Percentiles rank a stretch among this genome's conserved stretches.
Conservation (phyloP, 2,113 vertebrate species). For the Alosa alosa region DNA sequence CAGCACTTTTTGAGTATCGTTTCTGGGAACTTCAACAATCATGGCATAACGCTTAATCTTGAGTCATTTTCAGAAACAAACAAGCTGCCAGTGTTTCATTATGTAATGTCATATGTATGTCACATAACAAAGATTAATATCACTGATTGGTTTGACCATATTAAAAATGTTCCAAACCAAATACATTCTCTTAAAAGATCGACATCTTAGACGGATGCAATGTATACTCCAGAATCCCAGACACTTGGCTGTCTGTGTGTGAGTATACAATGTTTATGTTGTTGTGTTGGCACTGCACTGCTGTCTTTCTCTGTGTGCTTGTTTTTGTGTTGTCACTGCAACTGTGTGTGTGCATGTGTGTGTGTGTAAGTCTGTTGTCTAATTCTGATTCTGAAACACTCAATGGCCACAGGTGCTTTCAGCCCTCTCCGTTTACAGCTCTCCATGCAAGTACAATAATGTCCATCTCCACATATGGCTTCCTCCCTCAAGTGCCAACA, state of each 20-base stretch:
- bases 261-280: background rate
- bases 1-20: background rate
- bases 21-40: conserved; percentile 1
- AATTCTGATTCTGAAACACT: background rate
- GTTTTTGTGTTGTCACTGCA: too few relatives aligned
- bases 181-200: background rate
- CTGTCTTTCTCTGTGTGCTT: too few relatives aligned
- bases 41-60: background rate
- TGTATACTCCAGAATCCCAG: background rate
- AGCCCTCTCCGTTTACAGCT: background rate
- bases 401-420: background rate
- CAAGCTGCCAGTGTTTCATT: conserved; percentile 28
- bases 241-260: too few relatives aligned
- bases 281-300: too few relatives aligned
- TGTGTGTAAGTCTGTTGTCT: background rate
- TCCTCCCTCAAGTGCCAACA: background rate
- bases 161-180: background rate
- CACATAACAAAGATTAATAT: background rate
- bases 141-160: conserved; percentile 4
- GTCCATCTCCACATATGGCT: background rate
- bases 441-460: background rate
- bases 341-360: too few relatives aligned
- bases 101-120: conserved; percentile 43
- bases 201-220: background rate
- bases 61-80: background rate